phyloP scores from a whole-genome alignment of 2,888 invertebrate species.

The Tryphoninae sp. region DNA sequence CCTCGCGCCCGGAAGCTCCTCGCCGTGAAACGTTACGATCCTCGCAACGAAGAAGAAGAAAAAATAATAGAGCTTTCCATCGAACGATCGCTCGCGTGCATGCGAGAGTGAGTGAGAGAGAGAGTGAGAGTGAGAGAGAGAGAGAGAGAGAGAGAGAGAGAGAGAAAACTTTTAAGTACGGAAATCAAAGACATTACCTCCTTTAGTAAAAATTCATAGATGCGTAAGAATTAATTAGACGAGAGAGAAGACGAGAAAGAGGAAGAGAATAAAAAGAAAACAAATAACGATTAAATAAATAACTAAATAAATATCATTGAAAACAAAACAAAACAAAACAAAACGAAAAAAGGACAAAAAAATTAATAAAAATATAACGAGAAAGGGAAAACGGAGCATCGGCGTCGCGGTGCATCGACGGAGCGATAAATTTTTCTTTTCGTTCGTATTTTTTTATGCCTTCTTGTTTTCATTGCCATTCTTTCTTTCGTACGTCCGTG shows the following conservation, averaged over 20 bases:
- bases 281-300: not conserved
- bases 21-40: slow-evolving; percentile 9
- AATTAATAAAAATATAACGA: slow-evolving; percentile 7
- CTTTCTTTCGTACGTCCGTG: slow-evolving; percentile 41
- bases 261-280: slow-evolving; percentile 3
- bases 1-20: not conserved
- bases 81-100: not conserved
- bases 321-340: not conserved
- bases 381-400: slow-evolving; percentile 38
- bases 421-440: slow-evolving; percentile 27
- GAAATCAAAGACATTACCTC: slow-evolving; percentile 65
- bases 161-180: slow-evolving; percentile 58
- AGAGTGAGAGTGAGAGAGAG: slow-evolving; percentile 17
- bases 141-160: not conserved
- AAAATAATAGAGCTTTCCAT: slow-evolving; percentile 33
- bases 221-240: slow-evolving; percentile 59
- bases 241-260: slow-evolving; percentile 30
- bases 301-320: not conserved
- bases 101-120: not conserved
- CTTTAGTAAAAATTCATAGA: slow-evolving; percentile 60
- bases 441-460: slow-evolving; percentile 12
- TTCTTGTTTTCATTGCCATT: slow-evolving; percentile 12
- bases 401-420: slow-evolving; percentile 24
- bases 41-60: slow-evolving; percentile 24
- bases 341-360: not conserved